Evolutionary conservation across 2,888 invertebrate genomes (phyloP).

Genomic region (Penaeus monodon): DNA sequence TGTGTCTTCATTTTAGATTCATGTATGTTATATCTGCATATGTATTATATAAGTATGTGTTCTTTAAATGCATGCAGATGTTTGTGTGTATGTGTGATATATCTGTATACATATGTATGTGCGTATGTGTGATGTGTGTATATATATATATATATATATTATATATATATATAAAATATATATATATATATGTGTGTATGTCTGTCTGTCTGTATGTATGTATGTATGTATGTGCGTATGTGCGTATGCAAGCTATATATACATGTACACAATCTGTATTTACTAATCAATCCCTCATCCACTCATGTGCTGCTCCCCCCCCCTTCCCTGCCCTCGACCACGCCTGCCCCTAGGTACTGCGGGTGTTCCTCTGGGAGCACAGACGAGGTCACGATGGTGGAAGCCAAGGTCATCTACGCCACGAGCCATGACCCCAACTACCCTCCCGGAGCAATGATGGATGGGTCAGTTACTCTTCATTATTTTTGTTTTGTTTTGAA

Average conservation of each 20-base stretch:
- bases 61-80: too few relatives aligned
- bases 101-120: background rate
- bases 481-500: background rate
- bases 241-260: too few relatives aligned
- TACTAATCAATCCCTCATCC: background rate
- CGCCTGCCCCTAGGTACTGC: constrained; percentile 26
- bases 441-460: constrained; percentile 62
- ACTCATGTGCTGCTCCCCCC: background rate
- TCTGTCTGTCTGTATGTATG: too few relatives aligned
- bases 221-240: too few relatives aligned
- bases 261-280: background rate
- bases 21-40: too few relatives aligned
- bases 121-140: background rate
- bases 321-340: background rate
- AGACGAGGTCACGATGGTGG: constrained; percentile 44
- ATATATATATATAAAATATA: too few relatives aligned
- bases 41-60: too few relatives aligned
- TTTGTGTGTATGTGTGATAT: background rate
- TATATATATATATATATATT: background rate
- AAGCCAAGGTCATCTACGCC: constrained; percentile 58
- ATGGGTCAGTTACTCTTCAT: constrained; percentile 51
- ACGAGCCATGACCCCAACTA: constrained; percentile 61
- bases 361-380: constrained; percentile 26
- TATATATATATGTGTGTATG: too few relatives aligned
- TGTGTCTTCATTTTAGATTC: too few relatives aligned